Percentiles rank a stretch among this genome's conserved stretches.
Conservation (phyloP, 2,113 vertebrate species). For the Potamarius usumacintae region DNA sequence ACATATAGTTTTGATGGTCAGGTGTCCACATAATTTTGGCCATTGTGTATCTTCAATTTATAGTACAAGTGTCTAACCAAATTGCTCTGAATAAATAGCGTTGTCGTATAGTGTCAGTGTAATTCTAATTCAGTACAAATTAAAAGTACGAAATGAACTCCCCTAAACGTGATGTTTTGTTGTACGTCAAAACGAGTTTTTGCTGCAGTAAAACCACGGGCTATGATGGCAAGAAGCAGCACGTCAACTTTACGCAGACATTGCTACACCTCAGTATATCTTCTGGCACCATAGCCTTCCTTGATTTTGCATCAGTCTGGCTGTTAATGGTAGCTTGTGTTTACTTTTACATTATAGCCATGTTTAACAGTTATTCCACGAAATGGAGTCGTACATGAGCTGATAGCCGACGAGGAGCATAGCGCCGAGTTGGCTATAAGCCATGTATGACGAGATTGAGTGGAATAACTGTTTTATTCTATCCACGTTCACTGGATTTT, state of each 20-base stretch:
- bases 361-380: no score
- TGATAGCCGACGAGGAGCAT: no score
- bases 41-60: neutral
- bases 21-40: neutral
- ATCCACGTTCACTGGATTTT: no score
- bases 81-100: neutral
- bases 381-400: no score
- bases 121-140: neutral
- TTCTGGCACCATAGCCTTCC: neutral
- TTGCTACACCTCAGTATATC: neutral
- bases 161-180: neutral
- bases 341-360: neutral
- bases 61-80: neutral
- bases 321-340: neutral
- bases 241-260: neutral
- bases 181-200: neutral
- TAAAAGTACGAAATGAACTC: neutral
- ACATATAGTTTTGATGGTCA: neutral
- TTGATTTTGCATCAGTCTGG: neutral
- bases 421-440: no score
- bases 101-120: neutral
- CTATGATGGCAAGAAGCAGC: neutral
- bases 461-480: no score
- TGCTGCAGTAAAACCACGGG: neutral
- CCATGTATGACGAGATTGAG: no score